These are phyloP conservation scores for Pseudomugil tenellus DNA, from an alignment of 2,797 vertebrate species.

Conservation along the genomic window DNA sequence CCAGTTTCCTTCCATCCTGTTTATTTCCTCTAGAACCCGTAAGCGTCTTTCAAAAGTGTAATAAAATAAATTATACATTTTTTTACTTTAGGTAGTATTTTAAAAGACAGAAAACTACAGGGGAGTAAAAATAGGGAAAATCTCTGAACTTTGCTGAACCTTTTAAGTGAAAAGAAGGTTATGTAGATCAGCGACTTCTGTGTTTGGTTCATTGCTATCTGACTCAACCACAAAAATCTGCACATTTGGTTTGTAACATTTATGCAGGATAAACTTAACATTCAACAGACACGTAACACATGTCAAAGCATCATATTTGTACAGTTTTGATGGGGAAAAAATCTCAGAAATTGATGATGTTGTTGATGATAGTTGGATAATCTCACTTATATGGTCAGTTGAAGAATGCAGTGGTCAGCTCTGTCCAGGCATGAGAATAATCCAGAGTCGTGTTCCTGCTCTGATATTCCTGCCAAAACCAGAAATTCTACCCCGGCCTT, in stretches of 20 bases:
- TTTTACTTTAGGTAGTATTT: too few species aligned
- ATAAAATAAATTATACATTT: too few species aligned
- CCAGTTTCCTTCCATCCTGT: too few species aligned
- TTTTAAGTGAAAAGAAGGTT: too few species aligned
- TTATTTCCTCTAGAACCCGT: too few species aligned
- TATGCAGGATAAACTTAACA: background rate
- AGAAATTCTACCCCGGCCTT: conserved; percentile 41
- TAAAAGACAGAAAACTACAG: too few species aligned
- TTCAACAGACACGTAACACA: background rate
- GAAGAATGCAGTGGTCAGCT: conserved; percentile 56
- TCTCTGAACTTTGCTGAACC: too few species aligned
- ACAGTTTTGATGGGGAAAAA: background rate
- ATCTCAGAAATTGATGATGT: conserved; percentile 2
- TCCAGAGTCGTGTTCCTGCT: conserved; percentile 15
- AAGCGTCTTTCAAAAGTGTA: too few species aligned
- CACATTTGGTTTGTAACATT: too few species aligned
- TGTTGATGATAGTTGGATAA: conserved; percentile 24
- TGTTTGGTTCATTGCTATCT: background rate
- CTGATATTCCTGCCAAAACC: conserved; percentile 55
- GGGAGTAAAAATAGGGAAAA: too few species aligned
- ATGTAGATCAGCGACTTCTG: too few species aligned
- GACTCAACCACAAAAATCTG: conserved; percentile 1
- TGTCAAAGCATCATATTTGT: background rate
- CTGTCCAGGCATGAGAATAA: conserved; percentile 22
- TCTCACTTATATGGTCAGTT: conserved; percentile 20